Conservation (phyloP, 2,797 vertebrate species). For the Parauchenoglanis punctatus region DNA sequence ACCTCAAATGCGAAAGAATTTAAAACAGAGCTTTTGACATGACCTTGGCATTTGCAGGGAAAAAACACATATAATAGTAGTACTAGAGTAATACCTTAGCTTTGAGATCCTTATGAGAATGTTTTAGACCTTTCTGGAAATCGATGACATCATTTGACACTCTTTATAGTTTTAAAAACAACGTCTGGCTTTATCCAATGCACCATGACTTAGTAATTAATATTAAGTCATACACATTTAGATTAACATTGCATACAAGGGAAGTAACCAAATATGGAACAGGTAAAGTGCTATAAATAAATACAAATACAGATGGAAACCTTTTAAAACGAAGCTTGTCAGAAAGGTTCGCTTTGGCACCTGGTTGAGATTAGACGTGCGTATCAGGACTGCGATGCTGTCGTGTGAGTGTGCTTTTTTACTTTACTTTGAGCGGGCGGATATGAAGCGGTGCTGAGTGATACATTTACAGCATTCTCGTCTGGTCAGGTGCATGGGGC, state of each 20-base stretch:
- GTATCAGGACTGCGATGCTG: neutral
- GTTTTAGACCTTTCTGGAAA: neutral
- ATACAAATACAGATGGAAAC: neutral
- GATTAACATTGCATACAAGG: neutral
- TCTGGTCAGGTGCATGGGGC: neutral
- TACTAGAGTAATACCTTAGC: neutral
- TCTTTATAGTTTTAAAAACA: neutral
- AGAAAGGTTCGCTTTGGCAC: neutral
- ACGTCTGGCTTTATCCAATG: neutral
- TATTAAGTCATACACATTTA: neutral
- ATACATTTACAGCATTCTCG: neutral
- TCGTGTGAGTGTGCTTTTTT: neutral
- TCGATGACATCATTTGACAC: neutral
- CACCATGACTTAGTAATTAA: neutral
- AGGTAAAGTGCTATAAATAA: neutral
- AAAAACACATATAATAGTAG: neutral
- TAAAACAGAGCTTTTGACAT: neutral
- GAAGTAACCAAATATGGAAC: neutral
- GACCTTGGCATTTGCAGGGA: neutral
- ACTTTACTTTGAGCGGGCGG: neutral
- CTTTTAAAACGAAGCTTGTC: neutral
- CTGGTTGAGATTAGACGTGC: neutral
- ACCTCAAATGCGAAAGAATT: neutral
- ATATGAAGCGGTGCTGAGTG: neutral
- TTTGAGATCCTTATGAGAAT: neutral